Percentiles rank a stretch among this genome's conserved stretches.
Evolutionary conservation across 2,888 invertebrate species (phyloP).

Genomic region (Polylopha cassiicola): DNA sequence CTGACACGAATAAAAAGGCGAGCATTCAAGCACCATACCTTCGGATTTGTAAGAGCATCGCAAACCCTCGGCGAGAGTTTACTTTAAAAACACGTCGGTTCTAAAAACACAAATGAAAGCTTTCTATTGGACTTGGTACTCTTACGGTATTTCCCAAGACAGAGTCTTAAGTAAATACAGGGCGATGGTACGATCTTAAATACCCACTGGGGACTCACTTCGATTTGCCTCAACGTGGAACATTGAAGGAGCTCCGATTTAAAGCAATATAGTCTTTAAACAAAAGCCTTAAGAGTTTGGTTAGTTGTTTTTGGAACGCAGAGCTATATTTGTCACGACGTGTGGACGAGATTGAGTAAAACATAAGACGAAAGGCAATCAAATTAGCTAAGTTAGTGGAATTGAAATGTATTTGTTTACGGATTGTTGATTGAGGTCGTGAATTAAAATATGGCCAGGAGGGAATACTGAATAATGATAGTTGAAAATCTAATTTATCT

Average conservation of each 20-base stretch:
- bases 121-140: constrained; percentile 8
- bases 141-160: constrained; percentile 28
- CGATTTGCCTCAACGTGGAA: too few relatives aligned
- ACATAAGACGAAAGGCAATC: constrained; percentile 1
- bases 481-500: too few relatives aligned
- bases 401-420: constrained; percentile 13
- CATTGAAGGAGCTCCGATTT: too few relatives aligned
- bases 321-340: constrained; percentile 4
- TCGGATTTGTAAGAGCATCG: too few relatives aligned
- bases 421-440: too few relatives aligned
- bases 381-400: constrained; percentile 12
- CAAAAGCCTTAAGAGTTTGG: not conserved
- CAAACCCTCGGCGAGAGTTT: not conserved
- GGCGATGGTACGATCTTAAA: constrained; percentile 21
- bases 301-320: not conserved
- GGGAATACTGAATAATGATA: too few relatives aligned
- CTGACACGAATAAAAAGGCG: too few relatives aligned
- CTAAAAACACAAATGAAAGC: constrained; percentile 1
- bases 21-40: too few relatives aligned
- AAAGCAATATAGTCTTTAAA: constrained; percentile 4
- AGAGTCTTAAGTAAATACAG: constrained; percentile 25
- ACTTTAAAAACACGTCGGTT: not conserved
- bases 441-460: too few relatives aligned
- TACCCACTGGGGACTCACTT: constrained; percentile 11
- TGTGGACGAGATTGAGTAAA: constrained; percentile 15